Evolutionary conservation across 2,888 invertebrate species (phyloP), one percentile per base, ranked within the genome.

Genomic region (Vanessa cardui): DNA sequence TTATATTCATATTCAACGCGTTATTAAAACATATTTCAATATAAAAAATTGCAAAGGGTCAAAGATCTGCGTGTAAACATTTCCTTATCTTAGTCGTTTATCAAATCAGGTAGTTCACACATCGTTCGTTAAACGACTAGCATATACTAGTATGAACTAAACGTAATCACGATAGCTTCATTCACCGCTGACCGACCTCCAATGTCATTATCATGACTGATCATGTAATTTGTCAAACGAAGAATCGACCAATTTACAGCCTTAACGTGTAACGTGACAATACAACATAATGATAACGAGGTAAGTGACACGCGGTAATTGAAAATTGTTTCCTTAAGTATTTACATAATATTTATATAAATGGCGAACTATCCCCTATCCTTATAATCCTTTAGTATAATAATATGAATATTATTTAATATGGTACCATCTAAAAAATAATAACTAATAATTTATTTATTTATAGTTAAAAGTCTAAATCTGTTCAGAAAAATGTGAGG

Each of bases 71-170:
- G 12, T n/a, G 58, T 20, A 39, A 49, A 20, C 6, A 54, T 39
- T 39, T 39, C 12, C 12, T 12, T 39, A 39, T 39, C 39, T 39
- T 12, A 39, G 12, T 12, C 39, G 39, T 39, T 39, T 39, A 39
- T 39, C 39, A 39, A 12, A 39, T 31, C 50, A 56, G 59, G 64
- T 61, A 60, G 60, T 33, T 56, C 52, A 33, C 54, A 47, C 64
- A 16, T 21, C 62, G 64, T 18, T 9, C 45, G 54, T 64, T 58
- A 39, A 63, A 21, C 44, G 16, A 46, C 65, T 56, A 66, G 66
- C 46, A 20, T 39, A 56, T 50, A 68, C 68, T 47, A 47, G 68
- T 68, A 61, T 50, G 26, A 64, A 68, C 68, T 64, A 64, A 64
- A 56, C 44, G 60, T 20, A 68, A 68, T 56, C 59, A 61, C 64